Evolutionary conservation across 2,797 vertebrate genomes (phyloP).

Genomic region (Geotrypetes seraphini): DNA sequence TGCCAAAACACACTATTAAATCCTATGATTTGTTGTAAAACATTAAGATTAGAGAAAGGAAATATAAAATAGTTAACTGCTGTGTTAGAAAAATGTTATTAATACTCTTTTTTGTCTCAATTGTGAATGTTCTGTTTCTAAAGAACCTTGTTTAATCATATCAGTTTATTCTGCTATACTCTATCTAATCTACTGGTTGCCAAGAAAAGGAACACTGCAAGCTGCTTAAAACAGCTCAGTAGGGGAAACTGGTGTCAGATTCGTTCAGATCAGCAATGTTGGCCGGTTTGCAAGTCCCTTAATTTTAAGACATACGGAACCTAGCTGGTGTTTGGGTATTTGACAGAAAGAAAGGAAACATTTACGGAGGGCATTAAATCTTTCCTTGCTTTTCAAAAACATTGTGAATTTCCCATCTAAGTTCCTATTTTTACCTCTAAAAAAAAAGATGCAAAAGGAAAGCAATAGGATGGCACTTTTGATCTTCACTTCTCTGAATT

Average conservation of each 20-base stretch:
- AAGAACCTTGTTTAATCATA: constrained; percentile 95
- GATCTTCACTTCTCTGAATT: too few species aligned
- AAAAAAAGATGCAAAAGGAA: too few species aligned
- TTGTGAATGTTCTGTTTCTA: constrained; percentile 82
- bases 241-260: constrained; percentile 44
- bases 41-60: constrained; percentile 92
- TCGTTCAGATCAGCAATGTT: constrained; percentile 15
- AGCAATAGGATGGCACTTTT: too few species aligned
- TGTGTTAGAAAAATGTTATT: constrained; percentile 70
- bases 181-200: constrained; percentile 59
- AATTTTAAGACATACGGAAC: background rate
- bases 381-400: background rate
- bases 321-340: background rate
- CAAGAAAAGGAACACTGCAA: constrained; percentile 45
- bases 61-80: constrained; percentile 86
- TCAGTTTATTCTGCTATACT: constrained; percentile 81
- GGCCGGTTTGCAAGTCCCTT: constrained; percentile 7
- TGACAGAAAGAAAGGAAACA: constrained; percentile 1
- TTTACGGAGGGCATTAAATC: constrained; percentile 8
- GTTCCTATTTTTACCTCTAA: too few species aligned
- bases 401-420: too few species aligned
- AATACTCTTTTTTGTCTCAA: constrained; percentile 82
- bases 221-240: constrained; percentile 41
- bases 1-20: constrained; percentile 89
- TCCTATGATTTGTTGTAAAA: constrained; percentile 96